phyloP scores from a whole-genome alignment of 2,113 vertebrate genomes.

The Trichechus manatus region DNA sequence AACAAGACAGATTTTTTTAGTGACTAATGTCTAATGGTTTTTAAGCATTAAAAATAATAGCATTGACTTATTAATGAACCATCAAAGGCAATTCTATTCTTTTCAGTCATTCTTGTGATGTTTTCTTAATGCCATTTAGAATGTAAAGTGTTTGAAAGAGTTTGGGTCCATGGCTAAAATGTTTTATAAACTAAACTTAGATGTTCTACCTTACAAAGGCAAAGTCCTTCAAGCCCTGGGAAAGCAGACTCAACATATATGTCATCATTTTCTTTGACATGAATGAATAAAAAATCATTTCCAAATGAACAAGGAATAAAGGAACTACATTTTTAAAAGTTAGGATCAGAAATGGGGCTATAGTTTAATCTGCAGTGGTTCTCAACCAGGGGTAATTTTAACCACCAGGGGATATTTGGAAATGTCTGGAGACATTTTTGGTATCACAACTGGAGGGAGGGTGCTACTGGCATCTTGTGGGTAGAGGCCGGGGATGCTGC shows the following conservation, averaged over 20 bases:
- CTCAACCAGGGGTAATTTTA: neutral
- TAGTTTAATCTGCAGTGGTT: neutral
- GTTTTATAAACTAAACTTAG: constrained; percentile 41
- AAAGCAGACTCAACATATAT: neutral
- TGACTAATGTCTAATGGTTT: neutral
- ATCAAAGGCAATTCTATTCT: constrained; percentile 32
- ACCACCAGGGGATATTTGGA: neutral
- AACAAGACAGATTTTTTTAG: neutral
- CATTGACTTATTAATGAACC: neutral
- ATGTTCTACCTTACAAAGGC: neutral
- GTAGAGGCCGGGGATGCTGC: neutral
- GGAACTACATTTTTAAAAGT: neutral
- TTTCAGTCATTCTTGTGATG: neutral
- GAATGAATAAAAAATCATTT: constrained; percentile 46
- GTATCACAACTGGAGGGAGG: neutral
- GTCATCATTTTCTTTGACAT: constrained; percentile 32
- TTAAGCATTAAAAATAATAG: neutral
- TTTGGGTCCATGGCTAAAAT: neutral
- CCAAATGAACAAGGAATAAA: neutral
- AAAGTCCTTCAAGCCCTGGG: neutral
- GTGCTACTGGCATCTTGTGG: no score
- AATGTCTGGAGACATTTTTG: neutral
- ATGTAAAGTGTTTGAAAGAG: neutral
- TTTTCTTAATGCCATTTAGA: constrained; percentile 20
- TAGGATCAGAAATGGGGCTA: neutral